Percentiles rank a stretch among this genome's conserved stretches.
Conservation (phyloP, 64 coral and sea anemone species). For the Pachyseris speciosa region DNA sequence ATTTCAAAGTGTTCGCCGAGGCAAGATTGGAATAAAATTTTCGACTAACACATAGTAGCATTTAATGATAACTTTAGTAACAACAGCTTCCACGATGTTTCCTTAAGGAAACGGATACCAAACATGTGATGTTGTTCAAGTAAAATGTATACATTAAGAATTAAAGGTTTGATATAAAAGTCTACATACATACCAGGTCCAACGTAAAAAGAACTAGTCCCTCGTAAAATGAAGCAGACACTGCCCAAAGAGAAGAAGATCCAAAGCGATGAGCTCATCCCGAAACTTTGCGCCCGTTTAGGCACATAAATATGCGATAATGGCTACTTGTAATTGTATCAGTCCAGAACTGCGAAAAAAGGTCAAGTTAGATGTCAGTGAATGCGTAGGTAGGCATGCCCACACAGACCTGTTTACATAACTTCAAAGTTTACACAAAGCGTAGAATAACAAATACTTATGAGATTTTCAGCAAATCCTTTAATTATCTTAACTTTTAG, state of each 20-base stretch:
- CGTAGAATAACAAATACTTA: background rate
- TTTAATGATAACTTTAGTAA: too few relatives aligned
- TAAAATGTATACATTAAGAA: background rate
- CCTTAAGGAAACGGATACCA: background rate
- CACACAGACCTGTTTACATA: background rate
- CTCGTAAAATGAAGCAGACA: background rate
- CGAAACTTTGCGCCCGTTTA: background rate
- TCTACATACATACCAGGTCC: conserved; percentile 8
- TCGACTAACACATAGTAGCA: too few relatives aligned
- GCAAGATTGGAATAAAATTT: too few relatives aligned
- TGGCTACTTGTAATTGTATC: background rate
- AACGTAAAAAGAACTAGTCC: background rate
- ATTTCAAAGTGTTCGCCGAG: too few relatives aligned
- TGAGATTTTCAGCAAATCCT: too few relatives aligned
- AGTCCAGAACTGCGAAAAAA: background rate
- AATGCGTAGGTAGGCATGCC: background rate
- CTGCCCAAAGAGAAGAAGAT: background rate
- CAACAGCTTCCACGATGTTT: too few relatives aligned
- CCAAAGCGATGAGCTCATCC: background rate
- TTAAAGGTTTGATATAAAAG: background rate
- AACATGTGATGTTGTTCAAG: background rate
- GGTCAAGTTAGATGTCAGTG: background rate
- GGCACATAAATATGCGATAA: background rate
- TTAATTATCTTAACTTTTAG: too few relatives aligned
- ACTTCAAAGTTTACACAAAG: background rate